These are phyloP conservation scores for Agrilus biguttatus DNA, from an alignment of 2,888 invertebrate species.

Conservation along the genomic window DNA sequence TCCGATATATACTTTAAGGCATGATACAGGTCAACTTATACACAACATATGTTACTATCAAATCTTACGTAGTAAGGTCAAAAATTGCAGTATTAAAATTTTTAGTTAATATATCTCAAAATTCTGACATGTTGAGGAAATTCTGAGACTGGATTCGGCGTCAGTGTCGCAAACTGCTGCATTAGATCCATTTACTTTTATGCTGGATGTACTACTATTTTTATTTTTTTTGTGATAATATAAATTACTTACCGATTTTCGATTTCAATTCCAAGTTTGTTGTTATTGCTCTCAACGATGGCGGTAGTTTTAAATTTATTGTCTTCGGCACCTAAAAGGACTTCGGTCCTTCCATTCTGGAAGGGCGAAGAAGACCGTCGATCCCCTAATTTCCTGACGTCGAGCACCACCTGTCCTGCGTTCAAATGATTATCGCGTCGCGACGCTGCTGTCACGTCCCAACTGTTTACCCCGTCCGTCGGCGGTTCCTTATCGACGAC, in stretches of 20 bases:
- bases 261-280: conserved; percentile 37
- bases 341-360: conserved; percentile 61
- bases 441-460: conserved; percentile 1
- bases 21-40: too few relatives aligned
- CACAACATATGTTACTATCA: too few relatives aligned
- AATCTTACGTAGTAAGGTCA: too few relatives aligned
- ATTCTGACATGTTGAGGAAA: too few relatives aligned
- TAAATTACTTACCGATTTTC: conserved; percentile 39
- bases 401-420: conserved; percentile 19
- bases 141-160: too few relatives aligned
- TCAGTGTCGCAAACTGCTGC: too few relatives aligned
- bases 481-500: conserved; percentile 12
- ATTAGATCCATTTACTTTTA: too few relatives aligned
- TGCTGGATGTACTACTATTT: too few relatives aligned
- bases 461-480: conserved; percentile 5
- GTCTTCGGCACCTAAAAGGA: conserved; percentile 52
- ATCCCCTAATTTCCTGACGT: conserved; percentile 33
- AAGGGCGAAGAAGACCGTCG: conserved; percentile 41
- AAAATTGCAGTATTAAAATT: too few relatives aligned
- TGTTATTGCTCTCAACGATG: conserved; percentile 41
- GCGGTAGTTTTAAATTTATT: conserved; percentile 47
- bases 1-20: too few relatives aligned
- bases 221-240: too few relatives aligned
- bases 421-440: background rate
- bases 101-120: too few relatives aligned